Base-by-base conservation (phyloP, 2,888 invertebrate species). In the Hirtodrosophila trivittata region DNA sequence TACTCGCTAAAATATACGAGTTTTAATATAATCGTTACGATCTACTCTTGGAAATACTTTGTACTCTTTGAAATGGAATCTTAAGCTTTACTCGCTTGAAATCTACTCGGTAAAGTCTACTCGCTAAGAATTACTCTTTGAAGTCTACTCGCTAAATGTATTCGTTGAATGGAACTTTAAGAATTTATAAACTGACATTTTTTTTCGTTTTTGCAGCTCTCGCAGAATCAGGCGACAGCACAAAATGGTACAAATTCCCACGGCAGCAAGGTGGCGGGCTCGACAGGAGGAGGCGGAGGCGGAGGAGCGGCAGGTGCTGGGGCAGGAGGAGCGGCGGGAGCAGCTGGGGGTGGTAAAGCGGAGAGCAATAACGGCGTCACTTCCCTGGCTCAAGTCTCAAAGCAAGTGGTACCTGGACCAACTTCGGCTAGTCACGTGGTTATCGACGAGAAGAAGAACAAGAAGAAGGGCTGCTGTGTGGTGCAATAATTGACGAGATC, bases 401-500 rank as follows among this genome's bases (percentile, higher is more conserved):
- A 91, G 78, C 89, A 90, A 87, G 94, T 95, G 83, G 94, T 94
- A 64, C 95, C 94, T 85, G 95, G 95, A 89, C 95, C 95, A 46
- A 93, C 93, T 87, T 96, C 96, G 91, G 95, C 97, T 75, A 97
- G 97, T 91, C 97, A 96, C 91, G 96, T 97, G 89, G 95, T 96
- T 90, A 94, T 91, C 78, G 91, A 90, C 56, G 91, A 97, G 90
- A 97, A 97, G 93, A 97, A 97, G 93, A 97, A 97, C 92, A 96
- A 96, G 92, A 97, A 97, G 93, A 97, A 97, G 94, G 95, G 96
- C 91, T 97, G 97, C 93, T 97, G 97, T 93, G 96, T 96, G 90
- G 93, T 97, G 91, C 97, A 97, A 94, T 97, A 96, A 89, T 86
- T 75, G 65, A 72, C 47, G 43, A 52, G 55, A 55, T 25, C 9